Base-by-base conservation (phyloP, 2,797 vertebrate species). In the Sebastes dallii region DNA sequence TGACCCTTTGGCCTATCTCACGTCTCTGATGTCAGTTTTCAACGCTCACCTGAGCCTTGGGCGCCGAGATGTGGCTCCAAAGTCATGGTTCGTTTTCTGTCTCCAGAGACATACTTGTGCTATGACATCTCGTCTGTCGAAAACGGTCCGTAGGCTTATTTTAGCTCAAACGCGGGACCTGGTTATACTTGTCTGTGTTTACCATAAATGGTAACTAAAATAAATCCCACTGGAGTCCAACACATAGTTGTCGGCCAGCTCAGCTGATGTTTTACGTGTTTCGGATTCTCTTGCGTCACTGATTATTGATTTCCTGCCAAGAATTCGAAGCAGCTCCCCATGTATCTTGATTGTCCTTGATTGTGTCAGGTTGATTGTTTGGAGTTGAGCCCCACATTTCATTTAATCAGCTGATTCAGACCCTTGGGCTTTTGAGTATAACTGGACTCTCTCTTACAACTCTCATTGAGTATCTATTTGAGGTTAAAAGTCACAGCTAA, bases 191-290 rank as follows among this genome's bases (percentile, higher is more conserved):
- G 72, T 79, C 79, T 88, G 72, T 66, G 74, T 88, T 90, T 76
- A 69, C 93, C 92, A 62, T 94, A 91, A 89, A 95, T 92, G 91
- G 93, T 62, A 82, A 83, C 80, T 83, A 8, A 80, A 88, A 83
- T 34, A 77, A 89, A 80, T 67, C 78, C 81, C 46, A 9, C 59
- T 39, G 29, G 56, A 42, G 80, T 82, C 70, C 70, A 56, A 20
- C 69, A 54, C 29, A 20, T n/a, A 59, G 70, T 67, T 76, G 46
- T 67, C 12, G 14, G 70, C 59, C 70, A 59, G 46, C 46, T 81
- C 50, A 68, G 70, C 78, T 71, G 32, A 59, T 85, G 55, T 83
- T 86, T 69, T 70, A 60, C 18, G n/a, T 14, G 20, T 72, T 80
- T 81, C 7, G 29, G 64, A 70, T 75, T 59, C 24, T 67, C 75